phyloP scores from a whole-genome alignment of 2,888 invertebrate genomes.

The Mythimna loreyi region DNA sequence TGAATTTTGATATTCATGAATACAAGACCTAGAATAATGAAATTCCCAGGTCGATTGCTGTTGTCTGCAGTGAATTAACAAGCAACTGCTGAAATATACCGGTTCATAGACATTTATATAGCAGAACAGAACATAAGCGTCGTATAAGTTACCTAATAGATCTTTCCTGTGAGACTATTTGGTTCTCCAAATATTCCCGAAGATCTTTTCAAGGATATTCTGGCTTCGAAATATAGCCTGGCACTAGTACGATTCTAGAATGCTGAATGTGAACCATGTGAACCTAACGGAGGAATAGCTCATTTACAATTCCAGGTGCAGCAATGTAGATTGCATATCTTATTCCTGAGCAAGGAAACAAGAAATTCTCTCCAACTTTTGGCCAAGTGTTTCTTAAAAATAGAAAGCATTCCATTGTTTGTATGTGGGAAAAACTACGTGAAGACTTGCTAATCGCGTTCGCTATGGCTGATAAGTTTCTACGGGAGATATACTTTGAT shows the following conservation, averaged over 20 bases:
- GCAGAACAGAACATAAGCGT: not conserved
- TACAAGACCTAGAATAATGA: constrained; percentile 30
- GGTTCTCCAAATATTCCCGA: constrained; percentile 14
- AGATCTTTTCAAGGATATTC: not conserved
- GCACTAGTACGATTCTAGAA: constrained; percentile 1
- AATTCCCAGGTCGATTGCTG: constrained; percentile 30
- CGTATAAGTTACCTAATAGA: not conserved
- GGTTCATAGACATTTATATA: constrained; percentile 8
- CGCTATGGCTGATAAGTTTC: constrained; percentile 50
- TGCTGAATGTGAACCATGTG: not conserved
- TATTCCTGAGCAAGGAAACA: constrained; percentile 21
- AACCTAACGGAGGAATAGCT: constrained; percentile 14
- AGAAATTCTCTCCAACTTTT: constrained; percentile 26
- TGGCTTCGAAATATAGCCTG: not conserved
- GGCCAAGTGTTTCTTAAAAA: constrained; percentile 26
- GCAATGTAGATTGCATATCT: constrained; percentile 21
- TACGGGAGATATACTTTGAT: constrained; percentile 13
- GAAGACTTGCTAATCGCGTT: constrained; percentile 61
- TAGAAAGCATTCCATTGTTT: constrained; percentile 59
- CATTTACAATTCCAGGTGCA: constrained; percentile 28
- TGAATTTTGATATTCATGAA: constrained; percentile 16
- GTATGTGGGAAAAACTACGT: constrained; percentile 45
- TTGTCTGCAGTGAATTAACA: constrained; percentile 33
- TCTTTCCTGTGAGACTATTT: not conserved
- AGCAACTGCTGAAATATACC: constrained; percentile 15